A percentile compares a stretch with the other conserved stretches of the same genome.
phyloP scores from a whole-genome alignment of 2,113 vertebrate species.

The Phocoena phocoena region DNA sequence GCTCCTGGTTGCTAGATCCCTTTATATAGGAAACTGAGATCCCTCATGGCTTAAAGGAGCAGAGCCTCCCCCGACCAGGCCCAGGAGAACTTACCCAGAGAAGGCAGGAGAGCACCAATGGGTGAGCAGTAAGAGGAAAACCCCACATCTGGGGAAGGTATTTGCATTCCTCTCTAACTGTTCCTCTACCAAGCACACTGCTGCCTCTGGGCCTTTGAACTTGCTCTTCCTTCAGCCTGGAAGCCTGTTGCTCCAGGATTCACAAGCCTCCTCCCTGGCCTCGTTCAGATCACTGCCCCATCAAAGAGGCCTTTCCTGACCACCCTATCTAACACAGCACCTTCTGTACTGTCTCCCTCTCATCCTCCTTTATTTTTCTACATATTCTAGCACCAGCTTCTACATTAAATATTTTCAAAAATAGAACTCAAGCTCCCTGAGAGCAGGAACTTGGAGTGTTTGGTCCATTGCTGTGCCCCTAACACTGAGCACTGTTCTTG shows the following conservation, averaged over 20 bases:
- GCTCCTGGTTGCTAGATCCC: neutral
- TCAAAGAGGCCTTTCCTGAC: neutral
- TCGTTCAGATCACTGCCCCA: neutral
- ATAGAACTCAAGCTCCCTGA: neutral
- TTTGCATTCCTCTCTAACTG: neutral
- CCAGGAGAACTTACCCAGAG: neutral
- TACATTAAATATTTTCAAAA: neutral
- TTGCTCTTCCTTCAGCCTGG: neutral
- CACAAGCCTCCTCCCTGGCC: neutral
- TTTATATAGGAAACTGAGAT: neutral
- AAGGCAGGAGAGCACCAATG: neutral
- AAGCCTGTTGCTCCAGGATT: neutral
- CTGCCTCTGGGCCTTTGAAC: neutral
- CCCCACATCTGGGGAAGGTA: neutral
- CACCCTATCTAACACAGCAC: neutral
- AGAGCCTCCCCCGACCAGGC: neutral
- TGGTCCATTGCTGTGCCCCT: neutral
- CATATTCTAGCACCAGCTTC: neutral
- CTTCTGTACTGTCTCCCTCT: neutral
- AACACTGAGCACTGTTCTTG: neutral
- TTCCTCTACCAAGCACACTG: neutral
- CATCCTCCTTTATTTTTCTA: neutral
- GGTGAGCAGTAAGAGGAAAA: neutral
- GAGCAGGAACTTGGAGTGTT: neutral
- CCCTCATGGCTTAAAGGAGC: neutral